Evolutionary conservation across 2,113 vertebrate genomes (phyloP).

Genomic region (Tragelaphus imberbis): DNA sequence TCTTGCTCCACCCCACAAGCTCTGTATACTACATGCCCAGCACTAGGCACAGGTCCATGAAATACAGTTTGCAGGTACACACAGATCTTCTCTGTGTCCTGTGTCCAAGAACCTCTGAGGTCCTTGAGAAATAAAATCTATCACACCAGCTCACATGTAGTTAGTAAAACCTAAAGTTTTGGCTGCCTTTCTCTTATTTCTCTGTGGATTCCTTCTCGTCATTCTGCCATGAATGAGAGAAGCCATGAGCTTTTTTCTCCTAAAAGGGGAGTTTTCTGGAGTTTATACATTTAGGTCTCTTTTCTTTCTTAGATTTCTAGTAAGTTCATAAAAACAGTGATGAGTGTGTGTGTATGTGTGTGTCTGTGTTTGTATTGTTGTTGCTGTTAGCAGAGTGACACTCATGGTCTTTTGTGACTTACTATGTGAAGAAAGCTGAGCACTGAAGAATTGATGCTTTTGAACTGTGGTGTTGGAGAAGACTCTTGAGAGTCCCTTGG

Average conservation of each 20-base stretch:
- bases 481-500: no score
- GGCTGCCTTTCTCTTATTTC: not conserved
- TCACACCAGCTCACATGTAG: not conserved
- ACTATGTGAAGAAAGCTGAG: no score
- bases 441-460: no score
- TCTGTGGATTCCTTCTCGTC: not conserved
- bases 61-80: not conserved
- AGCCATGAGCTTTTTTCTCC: not conserved
- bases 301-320: not conserved
- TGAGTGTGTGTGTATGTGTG: not conserved
- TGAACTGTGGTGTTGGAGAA: no score
- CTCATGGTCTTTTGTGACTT: not conserved
- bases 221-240: not conserved
- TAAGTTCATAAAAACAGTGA: not conserved
- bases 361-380: not conserved
- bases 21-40: not conserved
- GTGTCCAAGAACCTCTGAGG: not conserved
- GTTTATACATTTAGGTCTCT: not conserved
- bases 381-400: not conserved
- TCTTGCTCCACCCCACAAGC: not conserved
- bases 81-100: not conserved
- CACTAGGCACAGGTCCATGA: not conserved
- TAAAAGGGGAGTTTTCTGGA: not conserved
- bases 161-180: not conserved
- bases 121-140: not conserved